Evolutionary conservation across 1,140 invertebrate species (phyloP), one percentile per base, ranked within the genome.

Genomic region (Heliconius eleuchia): DNA sequence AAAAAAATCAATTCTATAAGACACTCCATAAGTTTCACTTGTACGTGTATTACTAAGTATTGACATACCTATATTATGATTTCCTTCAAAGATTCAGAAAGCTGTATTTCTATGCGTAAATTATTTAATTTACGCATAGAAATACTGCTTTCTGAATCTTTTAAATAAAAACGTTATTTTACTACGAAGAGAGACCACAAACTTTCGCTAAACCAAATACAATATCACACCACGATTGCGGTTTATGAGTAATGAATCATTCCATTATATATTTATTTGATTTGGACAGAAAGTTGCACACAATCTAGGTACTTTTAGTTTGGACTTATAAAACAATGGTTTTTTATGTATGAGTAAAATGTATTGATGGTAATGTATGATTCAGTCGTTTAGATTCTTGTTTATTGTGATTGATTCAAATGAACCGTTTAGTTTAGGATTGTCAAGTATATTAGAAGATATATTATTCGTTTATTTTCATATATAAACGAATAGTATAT

Each of bases 171-270:
- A 66, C 3, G 19, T 55, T 60, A 57, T 73, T 78, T 78, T 74
- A 78, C 73, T 75, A 52, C 23, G 60, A 71, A 46, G 34, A n/a
- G 50, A 74, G 18, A 74, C 78, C 78, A 57, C 73, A 79, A 74
- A 75, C 78, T 79, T 79, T 79, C 78, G 71, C 78, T 30, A 71
- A 34, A 42, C 71, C n/a, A 39, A 34, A 73, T 60, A 79, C 46
- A 74, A 74, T 75, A 74, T 66, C 74, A 71, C 46, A 60, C 23
- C 52, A 46, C 66, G 27, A 76, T 52, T 79, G 78, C 42, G 73
- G 78, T 79, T 37, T 16, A n/a, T 18, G 39, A 55, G 73, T 79
- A 79, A 79, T 79, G 78, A 79, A 76, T 78, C 76, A 78, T 60
- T 72, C 27, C 2, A 34, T 34, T 34, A 34, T 34, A 34, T 77